phyloP scores from a whole-genome alignment of 2,113 vertebrate genomes.

The Scatophagus argus region DNA sequence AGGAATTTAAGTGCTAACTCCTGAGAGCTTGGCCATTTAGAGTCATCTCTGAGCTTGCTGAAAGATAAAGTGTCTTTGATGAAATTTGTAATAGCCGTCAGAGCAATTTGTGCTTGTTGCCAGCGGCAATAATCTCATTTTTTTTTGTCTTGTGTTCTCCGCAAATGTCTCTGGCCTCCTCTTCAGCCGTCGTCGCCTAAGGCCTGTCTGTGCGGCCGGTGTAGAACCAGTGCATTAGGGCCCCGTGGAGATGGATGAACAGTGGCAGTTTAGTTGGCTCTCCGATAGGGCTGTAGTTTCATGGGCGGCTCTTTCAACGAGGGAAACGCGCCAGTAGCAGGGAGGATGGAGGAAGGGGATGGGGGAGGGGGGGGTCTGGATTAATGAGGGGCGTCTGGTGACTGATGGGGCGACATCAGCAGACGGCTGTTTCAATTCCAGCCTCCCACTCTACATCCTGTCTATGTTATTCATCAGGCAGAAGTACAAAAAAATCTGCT shows the following conservation, averaged over 20 bases:
- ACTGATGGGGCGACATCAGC: constrained; percentile 75
- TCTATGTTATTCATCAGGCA: constrained; percentile 64
- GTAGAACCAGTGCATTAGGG: constrained; percentile 52
- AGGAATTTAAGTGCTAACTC: neutral
- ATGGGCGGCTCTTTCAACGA: constrained; percentile 56
- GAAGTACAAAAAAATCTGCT: constrained; percentile 20
- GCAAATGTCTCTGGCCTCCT: constrained; percentile 35
- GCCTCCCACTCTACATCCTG: constrained; percentile 68
- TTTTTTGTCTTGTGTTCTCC: constrained; percentile 20
- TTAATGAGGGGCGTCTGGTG: constrained; percentile 77
- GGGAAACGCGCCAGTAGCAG: constrained; percentile 50
- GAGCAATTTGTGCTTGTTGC: constrained; percentile 26
- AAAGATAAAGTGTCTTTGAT: constrained; percentile 35
- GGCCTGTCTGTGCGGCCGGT: constrained; percentile 48
- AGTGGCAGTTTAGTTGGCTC: constrained; percentile 55
- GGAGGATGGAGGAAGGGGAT: constrained; percentile 57
- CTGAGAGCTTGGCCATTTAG: constrained; percentile 8
- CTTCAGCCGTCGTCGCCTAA: constrained; percentile 14
- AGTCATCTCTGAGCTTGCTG: constrained; percentile 26
- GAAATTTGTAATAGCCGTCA: constrained; percentile 41
- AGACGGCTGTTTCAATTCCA: constrained; percentile 80
- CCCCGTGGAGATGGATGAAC: constrained; percentile 71
- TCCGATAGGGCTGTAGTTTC: constrained; percentile 44
- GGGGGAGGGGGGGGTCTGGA: constrained; percentile 55
- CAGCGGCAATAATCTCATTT: constrained; percentile 23